Conservation (phyloP, 2,888 invertebrate species). For the Podabrus alpinus region DNA sequence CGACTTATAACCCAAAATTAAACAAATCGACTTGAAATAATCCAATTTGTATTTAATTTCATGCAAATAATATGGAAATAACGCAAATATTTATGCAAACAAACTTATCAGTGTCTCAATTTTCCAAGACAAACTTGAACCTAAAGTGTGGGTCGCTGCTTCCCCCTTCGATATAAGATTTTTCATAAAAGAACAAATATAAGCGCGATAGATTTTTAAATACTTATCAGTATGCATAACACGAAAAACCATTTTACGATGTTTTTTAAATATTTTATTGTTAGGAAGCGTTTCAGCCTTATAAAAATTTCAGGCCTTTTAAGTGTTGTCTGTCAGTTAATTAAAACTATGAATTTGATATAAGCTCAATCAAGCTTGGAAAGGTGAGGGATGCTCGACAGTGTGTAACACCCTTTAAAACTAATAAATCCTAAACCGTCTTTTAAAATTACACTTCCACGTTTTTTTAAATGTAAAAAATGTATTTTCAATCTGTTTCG, state of each 20-base stretch:
- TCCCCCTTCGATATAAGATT: not conserved
- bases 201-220: not conserved
- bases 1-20: not conserved
- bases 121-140: not conserved
- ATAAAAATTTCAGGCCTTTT: not conserved
- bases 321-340: not conserved
- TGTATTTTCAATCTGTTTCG: not conserved
- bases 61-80: constrained; percentile 9
- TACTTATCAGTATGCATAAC: not conserved
- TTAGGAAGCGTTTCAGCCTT: not conserved
- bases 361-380: no score
- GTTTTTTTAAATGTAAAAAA: not conserved
- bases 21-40: not conserved
- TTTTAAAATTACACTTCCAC: no score
- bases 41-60: constrained; percentile 8
- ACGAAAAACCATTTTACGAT: not conserved
- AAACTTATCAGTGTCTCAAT: constrained; percentile 2
- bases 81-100: constrained; percentile 5
- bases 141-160: not conserved
- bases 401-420: not conserved
- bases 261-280: not conserved
- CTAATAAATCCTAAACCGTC: not conserved
- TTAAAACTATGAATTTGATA: not conserved
- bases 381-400: no score
- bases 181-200: not conserved